phyloP scores from a whole-genome alignment of 2,797 vertebrate species.

The Amniataba percoides region DNA sequence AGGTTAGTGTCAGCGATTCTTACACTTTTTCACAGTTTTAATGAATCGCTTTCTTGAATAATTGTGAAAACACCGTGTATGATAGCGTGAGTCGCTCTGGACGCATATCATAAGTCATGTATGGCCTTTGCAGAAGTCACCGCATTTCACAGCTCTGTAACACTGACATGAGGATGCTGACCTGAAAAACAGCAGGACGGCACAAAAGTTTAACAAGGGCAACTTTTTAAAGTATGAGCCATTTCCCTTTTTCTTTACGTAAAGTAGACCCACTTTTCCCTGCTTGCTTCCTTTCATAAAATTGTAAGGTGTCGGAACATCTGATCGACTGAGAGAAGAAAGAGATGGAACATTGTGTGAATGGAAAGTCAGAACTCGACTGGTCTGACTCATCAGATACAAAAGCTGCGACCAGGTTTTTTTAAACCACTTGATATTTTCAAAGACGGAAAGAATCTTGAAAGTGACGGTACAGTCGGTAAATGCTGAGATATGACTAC shows the following conservation, averaged over 20 bases:
- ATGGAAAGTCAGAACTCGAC: constrained; percentile 3
- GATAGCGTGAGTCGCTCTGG: background rate
- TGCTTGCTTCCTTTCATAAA: background rate
- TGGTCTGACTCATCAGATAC: constrained; percentile 36
- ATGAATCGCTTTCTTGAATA: background rate
- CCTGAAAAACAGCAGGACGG: background rate
- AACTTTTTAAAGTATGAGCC: constrained; percentile 13
- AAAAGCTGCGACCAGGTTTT: constrained; percentile 10
- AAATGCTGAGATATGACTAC: background rate
- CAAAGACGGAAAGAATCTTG: background rate
- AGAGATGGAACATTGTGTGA: background rate
- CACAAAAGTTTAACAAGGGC: background rate
- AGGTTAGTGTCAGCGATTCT: background rate
- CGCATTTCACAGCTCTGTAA: background rate
- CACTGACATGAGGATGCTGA: no score
- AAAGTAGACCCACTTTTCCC: background rate
- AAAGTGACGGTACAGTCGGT: background rate
- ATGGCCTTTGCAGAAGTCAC: background rate
- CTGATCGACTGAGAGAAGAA: constrained; percentile 19
- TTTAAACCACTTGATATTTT: background rate
- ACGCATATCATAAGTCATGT: background rate
- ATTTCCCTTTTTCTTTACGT: constrained; percentile 13
- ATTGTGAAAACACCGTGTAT: background rate
- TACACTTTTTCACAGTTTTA: background rate
- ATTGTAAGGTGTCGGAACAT: background rate